Conservation (phyloP, 2,797 vertebrate species). For the Hozukius guyotensis region DNA sequence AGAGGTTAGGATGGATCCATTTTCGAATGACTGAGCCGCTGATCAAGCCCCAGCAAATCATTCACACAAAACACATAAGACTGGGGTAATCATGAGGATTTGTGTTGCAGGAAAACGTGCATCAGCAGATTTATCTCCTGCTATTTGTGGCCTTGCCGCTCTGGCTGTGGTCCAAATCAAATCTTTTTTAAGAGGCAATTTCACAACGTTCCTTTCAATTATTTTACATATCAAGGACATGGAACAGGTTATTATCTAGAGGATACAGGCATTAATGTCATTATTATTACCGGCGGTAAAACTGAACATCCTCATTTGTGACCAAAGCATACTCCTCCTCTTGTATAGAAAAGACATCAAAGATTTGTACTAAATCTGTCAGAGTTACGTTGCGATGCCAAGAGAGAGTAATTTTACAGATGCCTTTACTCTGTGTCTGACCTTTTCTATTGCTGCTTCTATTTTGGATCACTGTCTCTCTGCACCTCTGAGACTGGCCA, state of each 20-base stretch:
- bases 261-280: conserved; percentile 56
- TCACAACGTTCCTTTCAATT: conserved; percentile 59
- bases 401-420: conserved; percentile 62
- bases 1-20: conserved; percentile 68
- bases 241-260: conserved; percentile 52
- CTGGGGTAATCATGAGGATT: conserved; percentile 73
- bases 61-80: conserved; percentile 68
- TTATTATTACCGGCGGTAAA: conserved; percentile 58
- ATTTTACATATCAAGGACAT: conserved; percentile 65
- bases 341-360: conserved; percentile 42
- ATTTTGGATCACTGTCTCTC: conserved; percentile 74
- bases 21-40: conserved; percentile 69
- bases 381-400: conserved; percentile 28
- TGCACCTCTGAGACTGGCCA: conserved; percentile 77
- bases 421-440: conserved; percentile 69
- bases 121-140: conserved; percentile 71
- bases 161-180: conserved; percentile 60
- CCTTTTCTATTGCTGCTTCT: conserved; percentile 77
- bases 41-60: conserved; percentile 73
- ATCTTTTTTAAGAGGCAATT: conserved; percentile 62
- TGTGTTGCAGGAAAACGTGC: conserved; percentile 68
- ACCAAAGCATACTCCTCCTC: conserved; percentile 32
- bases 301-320: conserved; percentile 57
- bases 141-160: conserved; percentile 59
- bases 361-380: conserved; percentile 62